Conservation (phyloP, 2,113 vertebrate genomes). For the Meleagris gallopavo region DNA sequence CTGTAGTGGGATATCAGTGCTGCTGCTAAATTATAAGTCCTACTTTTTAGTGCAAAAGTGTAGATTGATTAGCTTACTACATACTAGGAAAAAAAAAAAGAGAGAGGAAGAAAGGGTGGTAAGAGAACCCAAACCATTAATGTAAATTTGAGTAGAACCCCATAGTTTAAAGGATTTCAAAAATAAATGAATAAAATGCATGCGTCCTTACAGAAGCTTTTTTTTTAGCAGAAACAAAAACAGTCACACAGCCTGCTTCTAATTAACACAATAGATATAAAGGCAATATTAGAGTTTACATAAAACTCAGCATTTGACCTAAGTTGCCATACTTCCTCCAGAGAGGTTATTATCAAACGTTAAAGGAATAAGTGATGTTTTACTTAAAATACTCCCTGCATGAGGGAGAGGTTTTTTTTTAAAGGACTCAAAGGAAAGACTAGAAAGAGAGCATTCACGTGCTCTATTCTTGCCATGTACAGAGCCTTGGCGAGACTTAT, state of each 20-base stretch:
- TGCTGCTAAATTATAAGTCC: neutral
- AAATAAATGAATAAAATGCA: neutral
- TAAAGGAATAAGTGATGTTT: neutral
- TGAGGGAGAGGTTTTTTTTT: neutral
- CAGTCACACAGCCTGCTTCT: neutral
- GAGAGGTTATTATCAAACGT: neutral
- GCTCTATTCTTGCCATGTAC: neutral
- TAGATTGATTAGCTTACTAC: neutral
- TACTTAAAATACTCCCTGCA: neutral
- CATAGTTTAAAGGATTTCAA: neutral
- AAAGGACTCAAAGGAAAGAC: conserved; percentile 6
- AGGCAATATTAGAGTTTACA: neutral
- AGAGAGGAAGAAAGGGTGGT: neutral
- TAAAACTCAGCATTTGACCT: neutral
- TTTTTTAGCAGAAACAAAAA: neutral
- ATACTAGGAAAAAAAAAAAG: neutral
- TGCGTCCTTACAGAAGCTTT: neutral
- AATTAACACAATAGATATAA: neutral
- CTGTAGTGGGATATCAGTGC: neutral
- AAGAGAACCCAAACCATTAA: neutral
- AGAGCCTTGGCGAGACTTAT: neutral
- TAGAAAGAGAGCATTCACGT: neutral
- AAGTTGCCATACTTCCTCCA: neutral
- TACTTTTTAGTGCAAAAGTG: neutral
- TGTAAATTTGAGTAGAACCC: neutral